Percentiles rank a stretch among this genome's conserved stretches.
These are phyloP conservation scores for Condylostylus longicornis DNA, from an alignment of 1,140 invertebrate species.

Conservation along the genomic window DNA sequence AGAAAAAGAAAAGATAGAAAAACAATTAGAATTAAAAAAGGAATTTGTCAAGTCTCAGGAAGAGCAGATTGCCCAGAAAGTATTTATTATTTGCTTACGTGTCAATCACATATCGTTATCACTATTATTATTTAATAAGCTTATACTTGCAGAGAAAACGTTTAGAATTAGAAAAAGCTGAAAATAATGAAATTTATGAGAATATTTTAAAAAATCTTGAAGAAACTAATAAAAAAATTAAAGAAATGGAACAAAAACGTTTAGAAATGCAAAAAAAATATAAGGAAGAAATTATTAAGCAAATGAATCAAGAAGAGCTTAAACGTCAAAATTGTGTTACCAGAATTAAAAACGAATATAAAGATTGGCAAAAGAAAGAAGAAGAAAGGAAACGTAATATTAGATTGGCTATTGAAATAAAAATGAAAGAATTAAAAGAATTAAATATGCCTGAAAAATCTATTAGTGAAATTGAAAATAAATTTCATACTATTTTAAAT, in stretches of 20 bases:
- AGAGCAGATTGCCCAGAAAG: constrained; percentile 33
- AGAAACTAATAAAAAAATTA: constrained; percentile 32
- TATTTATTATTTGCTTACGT: not conserved
- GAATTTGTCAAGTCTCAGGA: constrained; percentile 34
- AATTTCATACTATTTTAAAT: no score
- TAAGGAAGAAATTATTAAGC: constrained; percentile 24
- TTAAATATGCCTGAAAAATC: constrained; percentile 31
- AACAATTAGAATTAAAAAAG: constrained; percentile 34
- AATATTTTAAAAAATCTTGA: constrained; percentile 35
- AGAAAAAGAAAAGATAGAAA: constrained; percentile 37
- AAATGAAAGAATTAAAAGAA: constrained; percentile 39
- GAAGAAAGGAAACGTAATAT: constrained; percentile 38
- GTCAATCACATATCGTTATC: constrained; percentile 13
- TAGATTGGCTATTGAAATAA: constrained; percentile 40
- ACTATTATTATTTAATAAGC: not conserved
- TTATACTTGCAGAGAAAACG: constrained; percentile 33
- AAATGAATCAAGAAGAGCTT: constrained; percentile 46
- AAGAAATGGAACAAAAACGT: constrained; percentile 24
- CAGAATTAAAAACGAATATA: constrained; percentile 39
- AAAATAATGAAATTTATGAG: constrained; percentile 43
- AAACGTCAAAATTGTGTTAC: constrained; percentile 35
- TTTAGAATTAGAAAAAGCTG: constrained; percentile 42
- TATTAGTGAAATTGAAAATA: constrained; percentile 31
- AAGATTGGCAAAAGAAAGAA: constrained; percentile 36
- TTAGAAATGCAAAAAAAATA: constrained; percentile 15